Conservation (phyloP, 2,113 vertebrate species). For the Catharus fuscescens region DNA sequence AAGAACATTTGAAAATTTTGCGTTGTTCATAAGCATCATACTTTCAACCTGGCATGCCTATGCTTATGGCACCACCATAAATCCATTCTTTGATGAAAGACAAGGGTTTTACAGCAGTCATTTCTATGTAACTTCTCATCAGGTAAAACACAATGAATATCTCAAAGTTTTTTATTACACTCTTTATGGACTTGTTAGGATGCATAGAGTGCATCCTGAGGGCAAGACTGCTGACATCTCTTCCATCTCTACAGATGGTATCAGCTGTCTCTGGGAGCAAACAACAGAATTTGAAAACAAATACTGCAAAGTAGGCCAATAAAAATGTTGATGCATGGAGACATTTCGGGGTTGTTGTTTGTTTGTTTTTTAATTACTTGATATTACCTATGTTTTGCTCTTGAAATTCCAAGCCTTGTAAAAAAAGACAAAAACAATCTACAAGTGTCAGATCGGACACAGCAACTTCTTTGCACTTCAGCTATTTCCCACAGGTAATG, state of each 20-base stretch:
- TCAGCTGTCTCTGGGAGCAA: neutral
- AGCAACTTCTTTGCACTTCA: neutral
- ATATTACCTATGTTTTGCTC: neutral
- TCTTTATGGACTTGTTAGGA: neutral
- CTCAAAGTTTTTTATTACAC: neutral
- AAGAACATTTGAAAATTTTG: neutral
- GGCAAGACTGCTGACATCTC: neutral
- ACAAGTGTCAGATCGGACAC: neutral
- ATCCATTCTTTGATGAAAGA: neutral
- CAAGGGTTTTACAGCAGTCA: neutral
- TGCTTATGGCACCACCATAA: neutral
- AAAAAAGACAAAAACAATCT: neutral
- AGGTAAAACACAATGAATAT: neutral
- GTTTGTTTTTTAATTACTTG: neutral
- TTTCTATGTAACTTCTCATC: neutral
- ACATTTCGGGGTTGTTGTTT: rapidly evolving
- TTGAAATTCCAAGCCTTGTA: neutral
- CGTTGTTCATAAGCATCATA: neutral
- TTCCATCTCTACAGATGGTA: neutral
- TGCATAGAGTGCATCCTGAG: neutral
- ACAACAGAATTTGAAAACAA: neutral
- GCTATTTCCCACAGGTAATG: neutral
- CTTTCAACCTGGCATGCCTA: neutral
- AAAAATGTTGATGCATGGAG: neutral
- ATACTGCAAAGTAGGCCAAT: neutral